Percentiles rank a stretch among this genome's conserved stretches.
These are phyloP conservation scores for Colaptes auratus DNA, from an alignment of 2,113 vertebrate genomes.

Conservation along the genomic window DNA sequence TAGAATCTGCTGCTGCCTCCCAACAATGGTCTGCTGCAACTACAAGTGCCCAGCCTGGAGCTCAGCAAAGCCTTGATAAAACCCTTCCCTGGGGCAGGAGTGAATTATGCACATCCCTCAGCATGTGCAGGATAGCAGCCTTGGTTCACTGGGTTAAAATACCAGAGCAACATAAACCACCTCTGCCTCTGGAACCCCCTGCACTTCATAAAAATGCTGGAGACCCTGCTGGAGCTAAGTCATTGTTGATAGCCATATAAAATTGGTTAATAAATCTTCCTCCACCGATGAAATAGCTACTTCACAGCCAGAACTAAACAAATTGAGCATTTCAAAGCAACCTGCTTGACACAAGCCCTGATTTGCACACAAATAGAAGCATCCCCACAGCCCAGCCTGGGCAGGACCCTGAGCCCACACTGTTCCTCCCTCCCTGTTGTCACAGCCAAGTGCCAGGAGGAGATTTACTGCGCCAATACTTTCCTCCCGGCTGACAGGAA, in stretches of 20 bases:
- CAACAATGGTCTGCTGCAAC: rapidly evolving
- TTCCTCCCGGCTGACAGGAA: conserved; percentile 33
- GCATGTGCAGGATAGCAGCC: background rate
- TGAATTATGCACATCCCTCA: conserved; percentile 30
- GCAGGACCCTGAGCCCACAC: conserved; percentile 24
- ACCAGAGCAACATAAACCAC: conserved; percentile 18
- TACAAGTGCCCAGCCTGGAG: rapidly evolving
- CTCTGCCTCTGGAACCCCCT: conserved; percentile 6
- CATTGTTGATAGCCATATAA: conserved; percentile 66
- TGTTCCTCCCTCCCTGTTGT: background rate
- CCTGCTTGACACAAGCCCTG: conserved; percentile 62
- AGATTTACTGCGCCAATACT: conserved; percentile 36
- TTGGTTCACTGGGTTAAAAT: conserved; percentile 54
- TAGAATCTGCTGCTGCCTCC: background rate
- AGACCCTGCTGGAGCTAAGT: conserved; percentile 49
- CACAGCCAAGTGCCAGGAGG: background rate
- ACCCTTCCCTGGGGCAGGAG: rapidly evolving
- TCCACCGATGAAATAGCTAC: conserved; percentile 50
- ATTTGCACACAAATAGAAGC: conserved; percentile 86
- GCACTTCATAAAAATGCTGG: conserved; percentile 43
- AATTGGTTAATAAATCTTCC: conserved; percentile 74
- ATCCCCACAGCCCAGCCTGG: conserved; percentile 61
- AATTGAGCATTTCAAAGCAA: conserved; percentile 84
- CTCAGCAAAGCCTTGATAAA: background rate
- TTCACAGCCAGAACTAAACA: conserved; percentile 78